These are phyloP conservation scores for Brachionichthys hirsutus DNA, from an alignment of 2,113 vertebrate genomes.

Conservation along the genomic window DNA sequence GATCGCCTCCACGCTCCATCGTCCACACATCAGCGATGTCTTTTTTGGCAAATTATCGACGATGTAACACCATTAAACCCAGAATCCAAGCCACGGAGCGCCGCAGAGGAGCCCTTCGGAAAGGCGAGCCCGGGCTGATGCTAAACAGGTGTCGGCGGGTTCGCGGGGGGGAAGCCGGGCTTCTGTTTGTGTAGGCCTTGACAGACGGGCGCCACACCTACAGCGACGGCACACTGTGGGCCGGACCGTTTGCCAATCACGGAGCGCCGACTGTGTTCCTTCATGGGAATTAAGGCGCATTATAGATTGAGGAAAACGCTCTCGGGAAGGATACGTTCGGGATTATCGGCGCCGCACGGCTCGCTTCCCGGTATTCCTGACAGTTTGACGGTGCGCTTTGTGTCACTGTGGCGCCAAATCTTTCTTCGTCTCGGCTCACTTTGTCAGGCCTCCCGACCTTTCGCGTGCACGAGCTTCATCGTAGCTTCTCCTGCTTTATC, in stretches of 20 bases:
- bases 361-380: conserved; percentile 3
- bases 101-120: background rate
- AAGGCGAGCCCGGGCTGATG: conserved; percentile 38
- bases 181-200: conserved; percentile 58
- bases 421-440: conserved; percentile 26
- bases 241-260: background rate
- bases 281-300: conserved; percentile 50
- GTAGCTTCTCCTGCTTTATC: conserved; percentile 49
- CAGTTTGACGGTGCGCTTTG: conserved; percentile 8
- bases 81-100: conserved; percentile 12
- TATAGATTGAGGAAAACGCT: conserved; percentile 24
- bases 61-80: conserved; percentile 7
- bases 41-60: too few relatives aligned
- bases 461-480: conserved; percentile 53
- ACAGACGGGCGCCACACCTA: conserved; percentile 47
- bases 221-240: conserved; percentile 3
- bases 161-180: conserved; percentile 37
- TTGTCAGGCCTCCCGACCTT: conserved; percentile 39
- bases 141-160: conserved; percentile 59
- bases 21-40: too few relatives aligned
- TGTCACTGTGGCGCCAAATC: conserved; percentile 6
- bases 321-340: conserved; percentile 25
- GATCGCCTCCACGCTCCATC: background rate
- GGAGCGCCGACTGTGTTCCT: conserved; percentile 10
- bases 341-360: conserved; percentile 19